phyloP scores from a whole-genome alignment of 2,113 vertebrate species.

The Paedocypris sp. region DNA sequence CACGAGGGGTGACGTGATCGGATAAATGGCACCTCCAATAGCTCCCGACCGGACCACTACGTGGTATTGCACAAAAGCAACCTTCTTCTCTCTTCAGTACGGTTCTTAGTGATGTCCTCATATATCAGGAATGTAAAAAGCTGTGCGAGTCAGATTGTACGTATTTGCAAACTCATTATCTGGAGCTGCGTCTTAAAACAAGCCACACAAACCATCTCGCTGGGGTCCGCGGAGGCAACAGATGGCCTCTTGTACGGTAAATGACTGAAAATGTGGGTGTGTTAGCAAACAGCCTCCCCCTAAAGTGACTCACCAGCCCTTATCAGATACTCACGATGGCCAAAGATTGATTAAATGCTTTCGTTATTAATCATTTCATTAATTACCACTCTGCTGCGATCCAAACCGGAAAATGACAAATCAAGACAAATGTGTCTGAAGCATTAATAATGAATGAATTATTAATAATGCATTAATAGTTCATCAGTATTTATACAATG shows the following conservation, averaged over 20 bases:
- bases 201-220: constrained; percentile 1
- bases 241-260: constrained; percentile 28
- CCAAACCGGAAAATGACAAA: no score
- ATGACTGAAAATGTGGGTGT: constrained; percentile 19
- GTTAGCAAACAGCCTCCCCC: constrained; percentile 1
- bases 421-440: no score
- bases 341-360: constrained; percentile 1
- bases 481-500: no score
- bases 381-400: no score
- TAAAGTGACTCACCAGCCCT: constrained; percentile 7
- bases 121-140: background rate
- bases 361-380: no score
- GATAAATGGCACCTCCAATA: constrained; percentile 13
- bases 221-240: constrained; percentile 14
- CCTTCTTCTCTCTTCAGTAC: background rate
- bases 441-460: no score
- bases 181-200: background rate
- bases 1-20: background rate
- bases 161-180: background rate
- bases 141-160: background rate
- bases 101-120: background rate
- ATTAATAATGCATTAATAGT: no score
- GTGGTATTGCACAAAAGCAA: background rate
- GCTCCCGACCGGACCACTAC: background rate
- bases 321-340: constrained; percentile 11